phyloP scores from a whole-genome alignment of 2,113 vertebrate species.

The Callospermophilus lateralis region DNA sequence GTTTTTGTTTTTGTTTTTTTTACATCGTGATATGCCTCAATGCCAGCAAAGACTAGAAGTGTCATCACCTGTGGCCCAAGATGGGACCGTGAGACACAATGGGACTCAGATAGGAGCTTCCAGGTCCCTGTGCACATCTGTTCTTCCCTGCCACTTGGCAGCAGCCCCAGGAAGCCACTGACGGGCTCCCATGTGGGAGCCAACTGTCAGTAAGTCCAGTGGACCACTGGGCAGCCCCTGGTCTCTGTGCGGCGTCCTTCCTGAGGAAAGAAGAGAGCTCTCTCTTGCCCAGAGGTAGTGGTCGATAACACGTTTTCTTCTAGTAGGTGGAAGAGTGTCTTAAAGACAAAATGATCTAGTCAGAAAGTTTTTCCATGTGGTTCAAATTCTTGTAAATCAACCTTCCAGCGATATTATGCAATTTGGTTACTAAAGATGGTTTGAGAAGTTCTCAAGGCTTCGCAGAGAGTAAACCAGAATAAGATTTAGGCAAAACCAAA shows the following conservation, averaged over 20 bases:
- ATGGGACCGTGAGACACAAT: background rate
- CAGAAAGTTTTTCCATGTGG: background rate
- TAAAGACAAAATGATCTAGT: background rate
- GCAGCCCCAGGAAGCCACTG: background rate
- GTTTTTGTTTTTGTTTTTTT: background rate
- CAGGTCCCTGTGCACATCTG: no score
- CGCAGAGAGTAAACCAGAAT: background rate
- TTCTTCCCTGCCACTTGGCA: background rate
- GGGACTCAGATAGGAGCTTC: no score
- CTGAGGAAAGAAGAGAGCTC: background rate
- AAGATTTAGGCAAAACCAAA: background rate
- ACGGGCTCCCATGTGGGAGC: fast-evolving
- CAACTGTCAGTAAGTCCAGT: background rate
- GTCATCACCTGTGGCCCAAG: background rate
- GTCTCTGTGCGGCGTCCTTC: no score
- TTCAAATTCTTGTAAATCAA: background rate
- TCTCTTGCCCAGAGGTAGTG: no score
- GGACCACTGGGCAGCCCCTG: background rate
- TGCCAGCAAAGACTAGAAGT: background rate
- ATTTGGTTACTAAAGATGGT: background rate
- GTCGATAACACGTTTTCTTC: background rate
- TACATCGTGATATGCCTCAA: fast-evolving
- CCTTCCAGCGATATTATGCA: background rate
- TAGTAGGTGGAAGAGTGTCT: background rate
- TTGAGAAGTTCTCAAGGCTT: background rate